phyloP scores from a whole-genome alignment of 2,888 invertebrate species.

The Hirtodrosophila cameraria region DNA sequence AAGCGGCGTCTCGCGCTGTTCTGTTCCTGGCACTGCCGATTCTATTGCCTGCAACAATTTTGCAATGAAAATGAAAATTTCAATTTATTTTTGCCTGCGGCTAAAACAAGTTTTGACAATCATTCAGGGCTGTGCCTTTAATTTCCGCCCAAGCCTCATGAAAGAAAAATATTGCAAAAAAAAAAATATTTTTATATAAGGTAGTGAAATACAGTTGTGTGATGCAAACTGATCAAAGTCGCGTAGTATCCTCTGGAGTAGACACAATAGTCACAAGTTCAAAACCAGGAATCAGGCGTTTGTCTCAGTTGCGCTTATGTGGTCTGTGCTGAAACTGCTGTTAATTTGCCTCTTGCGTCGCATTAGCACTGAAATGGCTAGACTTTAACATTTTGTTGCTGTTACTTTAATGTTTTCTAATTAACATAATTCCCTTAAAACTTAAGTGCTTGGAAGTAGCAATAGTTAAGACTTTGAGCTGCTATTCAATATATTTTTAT shows the following conservation, averaged over 20 bases:
- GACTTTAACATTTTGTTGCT: constrained; percentile 45
- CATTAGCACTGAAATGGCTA: constrained; percentile 33
- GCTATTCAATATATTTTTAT: too few relatives aligned
- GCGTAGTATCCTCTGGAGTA: too few relatives aligned
- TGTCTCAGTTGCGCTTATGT: constrained; percentile 19
- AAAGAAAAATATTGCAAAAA: constrained; percentile 27
- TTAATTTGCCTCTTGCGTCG: background rate
- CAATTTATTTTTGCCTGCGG: constrained; percentile 73
- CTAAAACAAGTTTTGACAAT: constrained; percentile 48
- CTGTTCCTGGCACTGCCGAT: constrained; percentile 1
- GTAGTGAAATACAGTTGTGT: too few relatives aligned
- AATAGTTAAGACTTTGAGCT: too few relatives aligned
- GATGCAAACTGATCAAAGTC: too few relatives aligned
- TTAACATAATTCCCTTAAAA: constrained; percentile 34
- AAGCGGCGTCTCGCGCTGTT: constrained; percentile 2
- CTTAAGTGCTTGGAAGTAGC: constrained; percentile 30
- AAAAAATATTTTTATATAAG: constrained; percentile 45
- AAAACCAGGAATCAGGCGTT: too few relatives aligned
- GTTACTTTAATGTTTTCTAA: constrained; percentile 65
- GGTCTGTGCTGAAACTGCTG: too few relatives aligned
- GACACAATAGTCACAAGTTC: too few relatives aligned
- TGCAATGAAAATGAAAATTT: constrained; percentile 64
- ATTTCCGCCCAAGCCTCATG: constrained; percentile 54
- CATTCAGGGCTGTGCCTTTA: constrained; percentile 55
- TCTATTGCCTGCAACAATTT: constrained; percentile 18